Evolutionary conservation across 2,113 vertebrate genomes (phyloP).

Genomic region (Cyprinodon tularosa): DNA sequence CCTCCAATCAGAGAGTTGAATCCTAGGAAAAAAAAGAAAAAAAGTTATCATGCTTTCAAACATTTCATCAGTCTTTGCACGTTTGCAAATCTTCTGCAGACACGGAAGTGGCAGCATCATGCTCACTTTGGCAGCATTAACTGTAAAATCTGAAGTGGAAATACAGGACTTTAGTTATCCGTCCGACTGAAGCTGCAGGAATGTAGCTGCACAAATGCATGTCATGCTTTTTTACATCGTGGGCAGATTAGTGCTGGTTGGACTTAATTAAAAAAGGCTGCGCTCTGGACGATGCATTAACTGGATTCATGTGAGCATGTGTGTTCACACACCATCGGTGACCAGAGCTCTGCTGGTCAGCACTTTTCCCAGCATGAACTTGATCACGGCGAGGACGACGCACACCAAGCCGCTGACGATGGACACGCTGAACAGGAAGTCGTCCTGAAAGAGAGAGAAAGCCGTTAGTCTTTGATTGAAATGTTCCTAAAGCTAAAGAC

Average conservation of each 20-base stretch:
- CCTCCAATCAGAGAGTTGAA: slow-evolving; percentile 97
- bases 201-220: too few relatives aligned
- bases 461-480: too few relatives aligned
- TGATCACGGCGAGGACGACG: slow-evolving; percentile 86
- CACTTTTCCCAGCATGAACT: slow-evolving; percentile 94
- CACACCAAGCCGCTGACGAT: slow-evolving; percentile 93
- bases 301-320: not conserved
- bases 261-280: too few relatives aligned
- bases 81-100: not conserved
- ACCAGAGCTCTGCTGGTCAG: slow-evolving; percentile 95
- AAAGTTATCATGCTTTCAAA: not conserved
- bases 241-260: too few relatives aligned
- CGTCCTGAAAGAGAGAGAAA: slow-evolving; percentile 81
- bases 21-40: slow-evolving; percentile 69
- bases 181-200: too few relatives aligned
- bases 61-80: too few relatives aligned
- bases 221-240: too few relatives aligned
- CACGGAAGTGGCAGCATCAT: not conserved
- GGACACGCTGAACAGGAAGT: slow-evolving; percentile 95
- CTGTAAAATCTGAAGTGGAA: too few relatives aligned
- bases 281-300: too few relatives aligned
- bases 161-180: too few relatives aligned
- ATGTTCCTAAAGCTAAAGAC: too few relatives aligned
- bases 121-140: not conserved
- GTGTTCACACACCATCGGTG: slow-evolving; percentile 86